A percentile compares a stretch with the other conserved stretches of the same genome.
These are phyloP conservation scores for Magallana nippona DNA, from an alignment of 2,888 invertebrate species.

Conservation along the genomic window DNA sequence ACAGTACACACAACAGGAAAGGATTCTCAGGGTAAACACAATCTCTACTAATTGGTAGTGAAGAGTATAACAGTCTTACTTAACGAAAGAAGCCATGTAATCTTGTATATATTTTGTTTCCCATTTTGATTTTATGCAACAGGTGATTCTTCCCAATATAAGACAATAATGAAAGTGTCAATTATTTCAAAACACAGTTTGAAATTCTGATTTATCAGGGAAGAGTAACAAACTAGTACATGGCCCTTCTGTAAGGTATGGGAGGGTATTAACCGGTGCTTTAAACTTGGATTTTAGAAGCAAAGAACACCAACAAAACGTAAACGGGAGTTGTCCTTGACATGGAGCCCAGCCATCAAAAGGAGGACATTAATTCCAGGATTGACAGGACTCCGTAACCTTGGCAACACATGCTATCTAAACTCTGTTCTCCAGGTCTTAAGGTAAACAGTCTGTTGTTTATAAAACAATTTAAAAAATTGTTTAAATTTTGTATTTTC, in stretches of 20 bases:
- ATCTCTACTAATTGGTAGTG: too few relatives aligned
- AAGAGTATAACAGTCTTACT: too few relatives aligned
- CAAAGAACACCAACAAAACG: slow-evolving; percentile 45
- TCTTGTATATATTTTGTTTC: not conserved
- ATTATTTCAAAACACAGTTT: too few relatives aligned
- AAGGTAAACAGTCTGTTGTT: slow-evolving; percentile 65
- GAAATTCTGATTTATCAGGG: too few relatives aligned
- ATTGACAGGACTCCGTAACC: slow-evolving; percentile 79
- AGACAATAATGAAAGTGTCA: too few relatives aligned
- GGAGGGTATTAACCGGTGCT: not conserved
- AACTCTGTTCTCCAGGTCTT: slow-evolving; percentile 79
- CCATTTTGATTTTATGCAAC: not conserved
- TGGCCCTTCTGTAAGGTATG: too few relatives aligned
- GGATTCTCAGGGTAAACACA: not conserved
- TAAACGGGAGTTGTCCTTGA: slow-evolving; percentile 29
- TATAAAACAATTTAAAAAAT: too few relatives aligned
- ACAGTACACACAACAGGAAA: slow-evolving; percentile 46
- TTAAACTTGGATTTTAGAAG: not conserved
- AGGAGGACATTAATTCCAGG: slow-evolving; percentile 74
- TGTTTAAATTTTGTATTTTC: too few relatives aligned
- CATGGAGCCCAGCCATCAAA: slow-evolving; percentile 50
- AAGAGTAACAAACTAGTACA: not conserved
- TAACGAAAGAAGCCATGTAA: too few relatives aligned
- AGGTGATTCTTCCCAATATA: too few relatives aligned
- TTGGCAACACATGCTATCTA: slow-evolving; percentile 80